Evolutionary conservation across 1,140 invertebrate species (phyloP), one percentile per base, ranked within the genome.

Genomic region (Zaprionus ornatus): DNA sequence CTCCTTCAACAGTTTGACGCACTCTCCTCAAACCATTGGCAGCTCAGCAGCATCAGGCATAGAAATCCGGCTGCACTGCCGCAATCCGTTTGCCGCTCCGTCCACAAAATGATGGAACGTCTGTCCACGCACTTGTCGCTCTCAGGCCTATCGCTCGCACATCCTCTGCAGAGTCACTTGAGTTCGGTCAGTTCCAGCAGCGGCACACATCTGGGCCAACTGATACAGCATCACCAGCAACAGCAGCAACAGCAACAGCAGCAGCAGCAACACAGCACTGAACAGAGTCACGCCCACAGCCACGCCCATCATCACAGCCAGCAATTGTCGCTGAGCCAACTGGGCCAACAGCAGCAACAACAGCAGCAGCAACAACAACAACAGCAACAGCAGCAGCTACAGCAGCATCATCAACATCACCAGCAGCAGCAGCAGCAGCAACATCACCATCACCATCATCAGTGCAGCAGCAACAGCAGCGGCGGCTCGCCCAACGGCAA

Each of bases 101-200:
- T 88, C 65, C 42, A 67, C 56, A 85, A 84, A 91, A 93, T 93
- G 92, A 93, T 93, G 92, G 92, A 93, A 82, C 91, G 92, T 76
- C 90, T 93, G 77, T 92, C 92, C 73, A 92, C 92, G 66, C 85
- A 90, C 55, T 70, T 93, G 75, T 92, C 92, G 64, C 77, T 93
- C 63, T 91, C 92, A 62, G 92, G 92, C 73, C 77, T 93, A 74
- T 92, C 92, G 78, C 85, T 93, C 69, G 80, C 92, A 68, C 92
- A 93, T 86, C 91, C 92, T 66, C 76, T 92, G 65, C 85, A 90
- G 81, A 75, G 74, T 74, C 85, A 90, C 86, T 72, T 86, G 73
- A 77, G 85, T 69, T 80, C 85, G 48, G 77, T 82, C 45, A 77
- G 86, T 67, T 79, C 88, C 86, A 70, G 81, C 74, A 79, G 88